Percentiles rank a stretch among this genome's conserved stretches.
These are phyloP conservation scores for Corythornis vintsioides DNA, from an alignment of 2,113 vertebrate genomes.

Conservation along the genomic window DNA sequence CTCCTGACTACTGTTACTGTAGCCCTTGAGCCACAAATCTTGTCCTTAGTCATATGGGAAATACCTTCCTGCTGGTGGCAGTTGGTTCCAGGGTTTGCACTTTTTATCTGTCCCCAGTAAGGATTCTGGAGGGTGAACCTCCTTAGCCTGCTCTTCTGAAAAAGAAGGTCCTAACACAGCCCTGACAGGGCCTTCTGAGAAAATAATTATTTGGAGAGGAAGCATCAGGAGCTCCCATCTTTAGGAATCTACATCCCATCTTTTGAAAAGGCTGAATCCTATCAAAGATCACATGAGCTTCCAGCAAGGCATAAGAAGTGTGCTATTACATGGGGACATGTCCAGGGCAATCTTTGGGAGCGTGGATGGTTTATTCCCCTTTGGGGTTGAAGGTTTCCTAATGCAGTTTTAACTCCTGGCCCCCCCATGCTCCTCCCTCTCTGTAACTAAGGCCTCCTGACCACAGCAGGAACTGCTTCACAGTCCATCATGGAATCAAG, in stretches of 20 bases:
- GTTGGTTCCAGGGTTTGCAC: not conserved
- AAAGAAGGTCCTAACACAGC: not conserved
- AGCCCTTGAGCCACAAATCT: not conserved
- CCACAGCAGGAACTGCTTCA: not conserved
- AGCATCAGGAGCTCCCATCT: not conserved
- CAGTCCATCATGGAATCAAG: not conserved
- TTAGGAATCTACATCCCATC: not conserved
- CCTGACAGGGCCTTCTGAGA: not conserved
- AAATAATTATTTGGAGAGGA: not conserved
- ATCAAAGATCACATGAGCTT: not conserved
- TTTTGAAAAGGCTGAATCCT: not conserved
- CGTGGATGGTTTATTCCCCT: not conserved
- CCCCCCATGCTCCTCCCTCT: rapidly evolving
- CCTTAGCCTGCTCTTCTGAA: not conserved
- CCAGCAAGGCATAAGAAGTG: not conserved
- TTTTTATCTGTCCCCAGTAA: not conserved
- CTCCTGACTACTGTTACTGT: not conserved
- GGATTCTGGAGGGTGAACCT: not conserved
- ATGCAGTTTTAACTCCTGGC: not conserved
- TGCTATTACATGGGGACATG: not conserved
- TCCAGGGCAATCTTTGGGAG: not conserved
- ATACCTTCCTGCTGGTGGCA: not conserved
- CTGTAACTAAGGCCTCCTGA: not conserved
- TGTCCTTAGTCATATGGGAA: not conserved
- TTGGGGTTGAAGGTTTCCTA: not conserved